Evolutionary conservation across 2,888 invertebrate species (phyloP), one percentile per base, ranked within the genome.

Genomic region (Plebejus argus): DNA sequence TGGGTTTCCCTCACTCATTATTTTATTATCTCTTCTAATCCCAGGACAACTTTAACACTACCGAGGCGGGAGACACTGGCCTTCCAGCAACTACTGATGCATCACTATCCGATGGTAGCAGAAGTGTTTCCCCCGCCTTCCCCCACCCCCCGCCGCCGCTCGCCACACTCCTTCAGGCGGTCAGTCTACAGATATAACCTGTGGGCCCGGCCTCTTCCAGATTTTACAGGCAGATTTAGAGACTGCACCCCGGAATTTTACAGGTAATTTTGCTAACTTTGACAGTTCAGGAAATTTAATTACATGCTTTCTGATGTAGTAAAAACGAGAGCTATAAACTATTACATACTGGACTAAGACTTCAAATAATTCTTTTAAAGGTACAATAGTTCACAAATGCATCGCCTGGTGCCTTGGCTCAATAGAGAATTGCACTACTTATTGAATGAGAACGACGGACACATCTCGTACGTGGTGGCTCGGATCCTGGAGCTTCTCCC

Each of bases 331-430:
- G 18, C 18, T 53, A 53, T 53, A 45, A 39, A 78, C 3, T 66
- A 45, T 61, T 23, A 70, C 1, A 53, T 39, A 20, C 1, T 12
- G 33, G 39, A 33, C n/a, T 23, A 76, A 53, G 76, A 80, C 71
- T 78, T 33, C 20, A 15, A 70, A 74, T 79, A 28, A 66, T 79
- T 79, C 79, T 80, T 85, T 91, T 93, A n/a, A 86, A 97, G 97
- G 89, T 95, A 95, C 86, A 96, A 98, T 91, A 97, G 97, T 78
- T 96, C 97, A 18, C 97, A 97, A 87, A 95, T 96, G 81, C 96
- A 97, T 87, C 96, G 99, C 1, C 94, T 99, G 77, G 96, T 97
- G 80, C 97, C 97, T 1, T 99, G 98, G 98, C 92, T 99, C 49
- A 97, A 97, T 87, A 95, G 99, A 81, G 99, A 99, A 90, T 92